Conservation (phyloP, 2,113 vertebrate species). For the Mustelus asterias region DNA sequence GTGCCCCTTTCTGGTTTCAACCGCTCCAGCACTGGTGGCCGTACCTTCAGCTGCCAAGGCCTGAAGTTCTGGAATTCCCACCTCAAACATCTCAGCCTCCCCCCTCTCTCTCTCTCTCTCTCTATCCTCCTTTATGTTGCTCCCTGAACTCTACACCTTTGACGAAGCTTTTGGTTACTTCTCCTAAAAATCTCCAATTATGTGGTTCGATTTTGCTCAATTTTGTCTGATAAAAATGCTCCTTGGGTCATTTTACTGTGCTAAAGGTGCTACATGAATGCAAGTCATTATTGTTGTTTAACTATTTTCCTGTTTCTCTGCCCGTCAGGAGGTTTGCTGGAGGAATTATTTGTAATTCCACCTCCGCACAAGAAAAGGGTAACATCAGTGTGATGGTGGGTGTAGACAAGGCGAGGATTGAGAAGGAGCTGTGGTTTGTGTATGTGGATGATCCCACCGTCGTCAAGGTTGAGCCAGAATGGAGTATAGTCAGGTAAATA, state of each 20-base stretch:
- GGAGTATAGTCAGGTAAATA: constrained; percentile 92
- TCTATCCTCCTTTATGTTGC: background rate
- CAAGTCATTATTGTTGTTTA: background rate
- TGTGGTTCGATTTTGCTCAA: background rate
- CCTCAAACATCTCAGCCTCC: background rate
- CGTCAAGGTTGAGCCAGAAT: constrained; percentile 85
- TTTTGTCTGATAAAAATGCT: background rate
- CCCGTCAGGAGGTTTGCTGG: constrained; percentile 70
- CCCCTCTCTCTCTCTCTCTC: background rate
- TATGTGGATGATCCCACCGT: constrained; percentile 92
- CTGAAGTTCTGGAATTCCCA: background rate
- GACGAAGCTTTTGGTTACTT: background rate
- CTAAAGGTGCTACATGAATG: background rate
- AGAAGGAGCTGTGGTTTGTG: constrained; percentile 81
- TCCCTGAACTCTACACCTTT: too few species aligned
- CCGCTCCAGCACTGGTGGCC: background rate
- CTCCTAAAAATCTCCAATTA: background rate
- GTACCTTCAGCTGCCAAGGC: background rate
- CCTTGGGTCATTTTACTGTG: background rate
- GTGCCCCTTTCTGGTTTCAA: background rate
- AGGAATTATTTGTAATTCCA: constrained; percentile 83
- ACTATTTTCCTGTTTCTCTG: background rate
- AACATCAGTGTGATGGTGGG: constrained; percentile 80
- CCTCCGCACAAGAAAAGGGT: constrained; percentile 70
- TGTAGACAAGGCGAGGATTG: constrained; percentile 84